Base-by-base conservation (phyloP, 1,140 invertebrate genomes). In the Dendrolimus kikuchii region DNA sequence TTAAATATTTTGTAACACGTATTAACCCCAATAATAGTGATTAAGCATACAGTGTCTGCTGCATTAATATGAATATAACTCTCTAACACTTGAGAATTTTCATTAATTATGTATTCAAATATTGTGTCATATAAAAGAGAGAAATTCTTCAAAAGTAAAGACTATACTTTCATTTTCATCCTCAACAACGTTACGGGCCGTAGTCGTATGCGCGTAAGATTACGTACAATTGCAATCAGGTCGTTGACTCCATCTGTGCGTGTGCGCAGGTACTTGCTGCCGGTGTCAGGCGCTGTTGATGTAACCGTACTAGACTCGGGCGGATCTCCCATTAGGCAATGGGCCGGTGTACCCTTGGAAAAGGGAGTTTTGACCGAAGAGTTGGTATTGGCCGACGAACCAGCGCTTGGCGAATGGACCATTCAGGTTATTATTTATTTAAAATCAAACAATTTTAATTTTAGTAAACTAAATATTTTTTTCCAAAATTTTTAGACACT, bases 401-500 rank as follows among this genome's bases (percentile, higher is more conserved):
- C 96, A 0, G 93, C 96, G n/a, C 87, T 98, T 5, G 97, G 97
- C n/a, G 91, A 93, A 64, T 99, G 97, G 97, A 93, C 90, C 44
- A 95, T 99, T 50, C 90, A 90, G 45, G 92, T 93, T 7, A 67
- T 37, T 42, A 9, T 48, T 54, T 39, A 45, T n/a, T 9, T 5
- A 49, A 6, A 6, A 42, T 42, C 6, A 36, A 23, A 23, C 23
- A 23, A 23, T n/a, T n/a, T n/a, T n/a, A n/a, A n/a, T n/a, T n/a
- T n/a, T n/a, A n/a, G n/a, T n/a, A n/a, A n/a, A n/a, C n/a, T n/a
- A n/a, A n/a, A n/a, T n/a, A n/a, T n/a, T n/a, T n/a, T n/a, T n/a
- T n/a, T n/a, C n/a, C n/a, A n/a, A n/a, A n/a, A n/a, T n/a, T n/a
- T n/a, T n/a, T n/a, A n/a, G n/a, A n/a, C n/a, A n/a, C n/a, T n/a